Evolutionary conservation across 1,140 invertebrate species (phyloP).

Genomic region (Euglossa dilemma): DNA sequence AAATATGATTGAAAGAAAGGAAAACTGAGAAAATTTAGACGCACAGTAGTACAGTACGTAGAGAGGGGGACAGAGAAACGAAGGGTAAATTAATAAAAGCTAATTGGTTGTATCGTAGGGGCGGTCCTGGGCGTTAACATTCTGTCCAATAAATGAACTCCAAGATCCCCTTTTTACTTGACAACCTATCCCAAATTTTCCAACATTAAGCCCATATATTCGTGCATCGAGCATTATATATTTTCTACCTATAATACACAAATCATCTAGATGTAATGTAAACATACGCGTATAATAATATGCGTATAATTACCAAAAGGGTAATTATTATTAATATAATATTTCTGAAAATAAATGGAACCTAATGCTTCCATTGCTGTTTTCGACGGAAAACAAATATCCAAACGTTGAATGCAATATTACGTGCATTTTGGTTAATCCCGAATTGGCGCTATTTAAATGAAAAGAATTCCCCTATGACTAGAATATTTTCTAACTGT

Average conservation of each 20-base stretch:
- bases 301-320: no score
- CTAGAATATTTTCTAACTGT: no score
- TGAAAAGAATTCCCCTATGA: background rate
- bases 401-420: background rate
- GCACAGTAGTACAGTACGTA: background rate
- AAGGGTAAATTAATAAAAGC: background rate
- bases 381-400: no score
- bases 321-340: no score
- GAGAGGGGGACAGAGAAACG: background rate
- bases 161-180: background rate
- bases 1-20: background rate
- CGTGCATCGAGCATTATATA: no score
- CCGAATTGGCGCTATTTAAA: background rate
- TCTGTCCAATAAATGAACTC: background rate
- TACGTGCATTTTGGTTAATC: background rate
- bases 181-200: background rate
- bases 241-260: no score
- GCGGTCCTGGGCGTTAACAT: background rate
- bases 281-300: no score
- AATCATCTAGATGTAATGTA: no score
- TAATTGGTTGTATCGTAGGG: background rate
- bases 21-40: background rate
- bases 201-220: background rate
- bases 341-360: no score
- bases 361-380: no score